Base-by-base conservation (phyloP, 1,140 invertebrate genomes). In the Trigoniulus corallinus region DNA sequence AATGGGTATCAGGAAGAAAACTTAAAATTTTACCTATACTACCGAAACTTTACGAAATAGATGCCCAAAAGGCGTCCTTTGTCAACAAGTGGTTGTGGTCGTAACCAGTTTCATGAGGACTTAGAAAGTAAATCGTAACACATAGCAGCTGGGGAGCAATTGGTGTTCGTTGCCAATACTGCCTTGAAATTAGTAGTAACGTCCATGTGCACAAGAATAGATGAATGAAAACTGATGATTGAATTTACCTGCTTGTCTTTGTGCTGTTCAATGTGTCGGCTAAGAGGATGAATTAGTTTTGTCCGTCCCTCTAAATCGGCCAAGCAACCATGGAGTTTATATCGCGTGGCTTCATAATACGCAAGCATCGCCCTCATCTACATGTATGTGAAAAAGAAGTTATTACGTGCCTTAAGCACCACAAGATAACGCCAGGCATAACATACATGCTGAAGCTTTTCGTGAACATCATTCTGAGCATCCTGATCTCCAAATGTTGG, bases 281-380 rank as follows among this genome's bases (percentile, higher is more conserved):
- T 76, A 46, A 93, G 70, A 0, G 85, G 83, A 72, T 89, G 86
- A 15, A 55, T 44, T 3, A 64, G 72, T 53, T 78, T 73, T 26
- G 78, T 75, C 53, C 80, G 73, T 48, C 79, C 81, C 61, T 91
- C 85, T 25, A 92, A 61, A 61, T 88, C 84, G 42, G 81, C 77
- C 20, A 94, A 65, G 26, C 80, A 80, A 37, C 78, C 79, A 27
- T 85, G 79, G 21, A 94, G 75, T 68, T 95, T 94, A 59, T 82
- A 84, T 55, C 83, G 77, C 3, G 87, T 79, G 0, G 88, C 89
- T 69, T 95, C 89, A 52, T 94, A 68, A 62, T 91, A 95, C 4
- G 87, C 81, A 46, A 94, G 67, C 82, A 89, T 92, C 2, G 85
- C 85, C 59, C 82, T 78, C 74, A 91, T 88, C 88, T 94, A 63